A percentile compares a stretch with the other conserved stretches of the same genome.
Evolutionary conservation across 2,888 invertebrate species (phyloP).

Genomic region (Loripinus fragilis): DNA sequence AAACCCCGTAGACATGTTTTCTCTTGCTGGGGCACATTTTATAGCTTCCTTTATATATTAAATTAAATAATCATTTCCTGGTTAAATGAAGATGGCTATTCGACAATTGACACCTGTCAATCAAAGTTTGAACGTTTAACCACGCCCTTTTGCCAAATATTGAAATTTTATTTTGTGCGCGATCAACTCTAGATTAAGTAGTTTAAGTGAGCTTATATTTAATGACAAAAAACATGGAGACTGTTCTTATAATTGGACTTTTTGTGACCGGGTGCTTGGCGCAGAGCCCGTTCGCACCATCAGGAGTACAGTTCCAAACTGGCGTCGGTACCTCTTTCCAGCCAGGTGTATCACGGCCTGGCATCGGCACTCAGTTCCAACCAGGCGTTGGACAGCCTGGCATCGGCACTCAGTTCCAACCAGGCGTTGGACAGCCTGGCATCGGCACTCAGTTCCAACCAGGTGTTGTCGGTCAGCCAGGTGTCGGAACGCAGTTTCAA

Average conservation of each 20-base stretch:
- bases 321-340: not conserved
- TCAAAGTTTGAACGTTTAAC: not conserved
- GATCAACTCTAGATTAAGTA: not conserved
- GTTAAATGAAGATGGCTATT: not conserved
- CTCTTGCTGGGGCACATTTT: no score
- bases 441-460: not conserved
- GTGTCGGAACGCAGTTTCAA: not conserved
- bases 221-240: not conserved
- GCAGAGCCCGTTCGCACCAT: not conserved
- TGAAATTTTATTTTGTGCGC: not conserved
- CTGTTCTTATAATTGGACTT: not conserved
- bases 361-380: not conserved
- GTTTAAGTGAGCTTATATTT: slow-evolving; percentile 5
- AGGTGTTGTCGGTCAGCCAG: no score
- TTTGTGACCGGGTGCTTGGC: slow-evolving; percentile 2
- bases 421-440: not conserved
- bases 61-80: not conserved
- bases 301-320: not conserved
- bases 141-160: not conserved
- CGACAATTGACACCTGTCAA: not conserved
- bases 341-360: not conserved
- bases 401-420: not conserved
- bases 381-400: not conserved
- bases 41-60: slow-evolving; percentile 12
- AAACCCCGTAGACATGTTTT: no score